These are phyloP conservation scores for Plectrocnemia conspersa DNA, from an alignment of 1,140 invertebrate species.

Conservation along the genomic window DNA sequence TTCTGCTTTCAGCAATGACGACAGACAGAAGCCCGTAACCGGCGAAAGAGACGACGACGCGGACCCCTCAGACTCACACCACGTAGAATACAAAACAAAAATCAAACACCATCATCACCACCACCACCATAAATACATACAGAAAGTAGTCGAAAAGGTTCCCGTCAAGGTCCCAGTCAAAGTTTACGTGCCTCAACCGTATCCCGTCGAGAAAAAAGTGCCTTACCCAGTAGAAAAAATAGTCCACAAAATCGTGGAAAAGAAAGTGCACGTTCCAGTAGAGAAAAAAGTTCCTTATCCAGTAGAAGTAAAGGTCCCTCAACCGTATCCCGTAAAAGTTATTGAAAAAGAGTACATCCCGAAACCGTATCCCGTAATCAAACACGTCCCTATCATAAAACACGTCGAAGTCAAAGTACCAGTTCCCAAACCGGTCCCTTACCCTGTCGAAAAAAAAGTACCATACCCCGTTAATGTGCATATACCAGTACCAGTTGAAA, in stretches of 20 bases:
- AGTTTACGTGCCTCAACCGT: conserved; percentile 52
- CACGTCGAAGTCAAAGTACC: conserved; percentile 51
- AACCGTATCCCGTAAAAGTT: conserved; percentile 50
- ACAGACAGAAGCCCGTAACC: background rate
- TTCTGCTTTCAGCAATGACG: conserved; percentile 28
- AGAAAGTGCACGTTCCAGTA: conserved; percentile 58
- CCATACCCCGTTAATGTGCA: conserved; percentile 47
- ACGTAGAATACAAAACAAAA: conserved; percentile 43
- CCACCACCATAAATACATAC: conserved; percentile 57
- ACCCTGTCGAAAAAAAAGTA: conserved; percentile 54
- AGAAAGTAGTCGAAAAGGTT: conserved; percentile 53
- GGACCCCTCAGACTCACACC: conserved; percentile 15
- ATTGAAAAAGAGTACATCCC: conserved; percentile 51
- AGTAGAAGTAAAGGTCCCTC: conserved; percentile 56
- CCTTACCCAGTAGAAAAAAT: conserved; percentile 60
- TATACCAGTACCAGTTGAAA: conserved; percentile 50
- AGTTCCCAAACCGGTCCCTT: conserved; percentile 45
- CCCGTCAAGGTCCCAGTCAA: conserved; percentile 44
- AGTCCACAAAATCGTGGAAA: conserved; percentile 59
- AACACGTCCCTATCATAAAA: conserved; percentile 48
- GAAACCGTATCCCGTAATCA: conserved; percentile 57
- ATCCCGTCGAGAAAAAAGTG: conserved; percentile 60
- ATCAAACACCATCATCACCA: conserved; percentile 60
- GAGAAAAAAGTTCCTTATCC: conserved; percentile 62
- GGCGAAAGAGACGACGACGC: background rate